These are phyloP conservation scores for Bhutanitis thaidina DNA, from an alignment of 2,888 invertebrate genomes.

Conservation along the genomic window DNA sequence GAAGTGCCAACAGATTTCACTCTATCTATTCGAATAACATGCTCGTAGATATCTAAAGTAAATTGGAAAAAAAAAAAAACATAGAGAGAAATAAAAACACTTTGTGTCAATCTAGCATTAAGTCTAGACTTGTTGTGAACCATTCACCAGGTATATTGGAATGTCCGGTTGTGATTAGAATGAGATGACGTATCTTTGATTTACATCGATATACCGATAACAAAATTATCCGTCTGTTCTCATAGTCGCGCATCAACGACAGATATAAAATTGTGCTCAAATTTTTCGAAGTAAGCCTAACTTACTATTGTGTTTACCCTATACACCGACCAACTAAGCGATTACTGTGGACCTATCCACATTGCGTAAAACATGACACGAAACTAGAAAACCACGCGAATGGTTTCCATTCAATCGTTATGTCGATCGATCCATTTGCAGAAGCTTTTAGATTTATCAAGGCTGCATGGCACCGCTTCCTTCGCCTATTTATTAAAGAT, in stretches of 20 bases:
- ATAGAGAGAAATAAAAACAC: slow-evolving; percentile 19
- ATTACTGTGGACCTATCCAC: not conserved
- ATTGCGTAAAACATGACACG: not conserved
- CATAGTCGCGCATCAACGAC: not conserved
- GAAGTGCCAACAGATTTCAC: slow-evolving; percentile 22
- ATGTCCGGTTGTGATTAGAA: slow-evolving; percentile 47
- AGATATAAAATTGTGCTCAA: slow-evolving; percentile 5
- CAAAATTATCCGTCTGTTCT: not conserved
- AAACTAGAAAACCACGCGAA: too few species aligned
- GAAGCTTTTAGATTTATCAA: not conserved
- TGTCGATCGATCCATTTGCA: not conserved
- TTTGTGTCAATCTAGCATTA: slow-evolving; percentile 11
- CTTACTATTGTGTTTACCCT: slow-evolving; percentile 1
- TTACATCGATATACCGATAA: not conserved
- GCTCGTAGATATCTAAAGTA: slow-evolving; percentile 5
- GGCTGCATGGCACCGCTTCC: not conserved
- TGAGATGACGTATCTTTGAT: not conserved
- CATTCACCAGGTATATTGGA: slow-evolving; percentile 43
- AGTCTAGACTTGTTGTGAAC: slow-evolving; percentile 15
- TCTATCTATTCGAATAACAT: not conserved
- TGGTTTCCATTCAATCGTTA: not conserved
- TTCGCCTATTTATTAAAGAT: not conserved
- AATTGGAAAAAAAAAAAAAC: slow-evolving; percentile 18
- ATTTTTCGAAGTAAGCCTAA: not conserved
- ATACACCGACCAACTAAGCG: slow-evolving; percentile 14